Conservation (phyloP, 2,797 vertebrate genomes). For the Caiman crocodilus region DNA sequence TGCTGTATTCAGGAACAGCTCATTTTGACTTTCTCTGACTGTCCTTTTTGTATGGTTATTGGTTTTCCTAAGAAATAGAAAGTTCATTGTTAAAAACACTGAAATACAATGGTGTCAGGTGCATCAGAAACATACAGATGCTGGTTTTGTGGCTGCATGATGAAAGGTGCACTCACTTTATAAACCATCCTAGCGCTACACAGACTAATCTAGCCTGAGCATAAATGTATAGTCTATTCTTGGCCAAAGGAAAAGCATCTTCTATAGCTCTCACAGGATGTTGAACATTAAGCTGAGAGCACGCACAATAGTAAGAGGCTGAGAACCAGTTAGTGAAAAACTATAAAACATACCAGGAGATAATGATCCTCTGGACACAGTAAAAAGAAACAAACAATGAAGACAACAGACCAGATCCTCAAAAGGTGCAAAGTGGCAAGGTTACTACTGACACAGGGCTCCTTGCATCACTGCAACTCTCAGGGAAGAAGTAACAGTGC, state of each 20-base stretch:
- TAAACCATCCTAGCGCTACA: not conserved
- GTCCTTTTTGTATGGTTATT: conserved; percentile 23
- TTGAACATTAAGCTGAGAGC: no score
- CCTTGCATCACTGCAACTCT: not conserved
- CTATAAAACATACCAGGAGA: not conserved
- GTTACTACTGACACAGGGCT: no score
- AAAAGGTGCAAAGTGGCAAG: not conserved
- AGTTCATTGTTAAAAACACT: conserved; percentile 67
- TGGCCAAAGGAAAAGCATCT: not conserved
- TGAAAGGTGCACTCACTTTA: not conserved
- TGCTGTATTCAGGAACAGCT: conserved; percentile 30
- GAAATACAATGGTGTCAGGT: conserved; percentile 56
- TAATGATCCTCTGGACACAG: not conserved
- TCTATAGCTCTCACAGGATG: not conserved
- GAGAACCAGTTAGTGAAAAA: not conserved
- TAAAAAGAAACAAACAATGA: not conserved
- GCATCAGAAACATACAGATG: conserved; percentile 73
- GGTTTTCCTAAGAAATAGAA: conserved; percentile 43
- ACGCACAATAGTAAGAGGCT: not conserved
- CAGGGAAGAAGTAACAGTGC: conserved; percentile 9
- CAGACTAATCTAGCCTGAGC: conserved; percentile 19
- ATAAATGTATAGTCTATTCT: not conserved
- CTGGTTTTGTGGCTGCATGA: conserved; percentile 2
- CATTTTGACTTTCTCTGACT: conserved; percentile 15
- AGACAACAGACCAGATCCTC: not conserved